phyloP scores from a whole-genome alignment of 2,113 vertebrate species.

The Chloroceryle aenea region DNA sequence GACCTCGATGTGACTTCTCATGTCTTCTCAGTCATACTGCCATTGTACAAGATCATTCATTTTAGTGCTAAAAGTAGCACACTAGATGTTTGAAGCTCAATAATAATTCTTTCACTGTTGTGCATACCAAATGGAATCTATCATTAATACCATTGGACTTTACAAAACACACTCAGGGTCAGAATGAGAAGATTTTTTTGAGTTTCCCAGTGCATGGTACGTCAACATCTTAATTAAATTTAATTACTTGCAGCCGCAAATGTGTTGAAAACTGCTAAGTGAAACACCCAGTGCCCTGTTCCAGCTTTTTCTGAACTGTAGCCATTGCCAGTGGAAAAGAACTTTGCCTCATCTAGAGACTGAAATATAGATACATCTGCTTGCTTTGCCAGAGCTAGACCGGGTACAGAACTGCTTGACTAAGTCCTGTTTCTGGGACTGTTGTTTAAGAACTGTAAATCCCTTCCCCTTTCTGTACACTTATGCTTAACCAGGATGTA shows the following conservation, averaged over 20 bases:
- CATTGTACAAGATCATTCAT: background rate
- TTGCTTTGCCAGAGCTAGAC: background rate
- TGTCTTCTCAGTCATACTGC: constrained; percentile 1
- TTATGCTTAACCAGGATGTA: background rate
- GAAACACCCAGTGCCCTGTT: background rate
- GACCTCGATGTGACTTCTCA: background rate
- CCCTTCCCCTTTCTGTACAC: background rate
- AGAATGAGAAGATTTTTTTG: background rate
- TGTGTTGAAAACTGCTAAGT: background rate
- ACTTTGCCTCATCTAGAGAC: background rate
- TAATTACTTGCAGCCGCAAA: constrained; percentile 16
- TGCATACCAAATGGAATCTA: constrained; percentile 22
- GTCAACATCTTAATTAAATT: constrained; percentile 21
- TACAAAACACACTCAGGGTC: background rate
- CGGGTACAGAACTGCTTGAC: background rate
- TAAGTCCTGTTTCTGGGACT: background rate
- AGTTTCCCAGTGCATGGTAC: background rate
- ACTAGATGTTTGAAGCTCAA: background rate
- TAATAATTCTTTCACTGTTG: background rate
- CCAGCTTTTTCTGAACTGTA: constrained; percentile 16
- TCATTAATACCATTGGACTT: constrained; percentile 18
- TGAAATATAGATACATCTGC: constrained; percentile 25
- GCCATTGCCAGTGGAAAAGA: constrained; percentile 24
- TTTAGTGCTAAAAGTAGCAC: constrained; percentile 1
- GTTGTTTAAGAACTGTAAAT: background rate